These are phyloP conservation scores for Micronycteris hirsuta DNA, from an alignment of 2,113 vertebrate species.

Conservation along the genomic window DNA sequence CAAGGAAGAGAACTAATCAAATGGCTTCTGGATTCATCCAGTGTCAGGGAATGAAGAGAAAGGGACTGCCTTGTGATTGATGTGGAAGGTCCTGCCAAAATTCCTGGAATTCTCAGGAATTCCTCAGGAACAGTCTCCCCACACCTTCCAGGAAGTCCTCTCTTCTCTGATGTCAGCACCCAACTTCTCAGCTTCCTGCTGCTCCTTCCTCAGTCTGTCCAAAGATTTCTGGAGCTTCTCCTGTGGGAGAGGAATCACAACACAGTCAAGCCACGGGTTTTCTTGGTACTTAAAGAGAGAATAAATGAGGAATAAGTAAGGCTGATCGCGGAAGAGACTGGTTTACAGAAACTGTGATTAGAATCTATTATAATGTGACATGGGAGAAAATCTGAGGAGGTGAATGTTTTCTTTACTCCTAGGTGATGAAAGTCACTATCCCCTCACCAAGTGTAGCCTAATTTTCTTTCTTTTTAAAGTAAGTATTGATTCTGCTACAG, in stretches of 20 bases:
- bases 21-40: neutral
- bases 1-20: neutral
- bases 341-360: neutral
- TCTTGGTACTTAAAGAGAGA: neutral
- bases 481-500: neutral
- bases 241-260: neutral
- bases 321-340: neutral
- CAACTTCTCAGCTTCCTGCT: slow-evolving; percentile 32
- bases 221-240: slow-evolving; percentile 38
- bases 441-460: neutral
- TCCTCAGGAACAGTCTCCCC: neutral
- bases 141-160: slow-evolving; percentile 56
- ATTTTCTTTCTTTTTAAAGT: neutral
- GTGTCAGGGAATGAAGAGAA: neutral
- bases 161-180: slow-evolving; percentile 32
- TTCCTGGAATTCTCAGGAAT: neutral
- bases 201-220: slow-evolving; percentile 20
- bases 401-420: neutral
- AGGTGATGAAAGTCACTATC: neutral
- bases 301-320: neutral
- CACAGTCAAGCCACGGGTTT: neutral
- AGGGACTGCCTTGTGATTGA: neutral
- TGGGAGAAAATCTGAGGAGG: neutral
- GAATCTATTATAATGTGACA: neutral
- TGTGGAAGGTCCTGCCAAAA: neutral